phyloP scores from a whole-genome alignment of 2,113 vertebrate species.

The Ophthalmolycus amberensis region DNA sequence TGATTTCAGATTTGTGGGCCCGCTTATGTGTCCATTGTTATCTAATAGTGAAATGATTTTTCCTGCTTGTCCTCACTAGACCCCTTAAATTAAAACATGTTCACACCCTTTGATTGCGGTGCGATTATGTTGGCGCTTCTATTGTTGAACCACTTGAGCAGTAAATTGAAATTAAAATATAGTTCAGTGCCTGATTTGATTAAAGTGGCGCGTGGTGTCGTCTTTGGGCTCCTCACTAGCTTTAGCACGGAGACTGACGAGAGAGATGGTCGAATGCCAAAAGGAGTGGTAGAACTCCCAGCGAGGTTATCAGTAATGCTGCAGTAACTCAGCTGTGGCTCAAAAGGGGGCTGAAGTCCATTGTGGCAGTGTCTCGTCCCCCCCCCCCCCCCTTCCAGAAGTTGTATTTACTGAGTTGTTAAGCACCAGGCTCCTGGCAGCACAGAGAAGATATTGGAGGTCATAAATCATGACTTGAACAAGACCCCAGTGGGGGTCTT shows the following conservation, averaged over 20 bases:
- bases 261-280: slow-evolving; percentile 25
- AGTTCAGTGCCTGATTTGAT: slow-evolving; percentile 34
- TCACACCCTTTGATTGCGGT: slow-evolving; percentile 20
- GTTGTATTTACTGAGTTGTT: slow-evolving; percentile 79
- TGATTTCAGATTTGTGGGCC: not conserved
- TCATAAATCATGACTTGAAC: slow-evolving; percentile 75
- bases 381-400: slow-evolving; percentile 46
- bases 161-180: slow-evolving; percentile 28
- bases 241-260: slow-evolving; percentile 16
- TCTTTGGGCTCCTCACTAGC: slow-evolving; percentile 30
- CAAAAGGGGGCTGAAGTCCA: slow-evolving; percentile 63
- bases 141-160: slow-evolving; percentile 19
- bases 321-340: slow-evolving; percentile 60
- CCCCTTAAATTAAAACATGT: slow-evolving; percentile 20
- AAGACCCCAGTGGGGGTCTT: slow-evolving; percentile 60
- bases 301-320: slow-evolving; percentile 56
- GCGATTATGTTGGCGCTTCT: slow-evolving; percentile 12
- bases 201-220: slow-evolving; percentile 20
- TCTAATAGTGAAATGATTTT: not conserved
- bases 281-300: slow-evolving; percentile 31
- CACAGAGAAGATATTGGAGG: slow-evolving; percentile 74
- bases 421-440: slow-evolving; percentile 63
- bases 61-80: not conserved
- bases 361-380: slow-evolving; percentile 56
- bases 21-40: not conserved